Conservation (phyloP, 2,113 vertebrate genomes). For the Indri indri region DNA sequence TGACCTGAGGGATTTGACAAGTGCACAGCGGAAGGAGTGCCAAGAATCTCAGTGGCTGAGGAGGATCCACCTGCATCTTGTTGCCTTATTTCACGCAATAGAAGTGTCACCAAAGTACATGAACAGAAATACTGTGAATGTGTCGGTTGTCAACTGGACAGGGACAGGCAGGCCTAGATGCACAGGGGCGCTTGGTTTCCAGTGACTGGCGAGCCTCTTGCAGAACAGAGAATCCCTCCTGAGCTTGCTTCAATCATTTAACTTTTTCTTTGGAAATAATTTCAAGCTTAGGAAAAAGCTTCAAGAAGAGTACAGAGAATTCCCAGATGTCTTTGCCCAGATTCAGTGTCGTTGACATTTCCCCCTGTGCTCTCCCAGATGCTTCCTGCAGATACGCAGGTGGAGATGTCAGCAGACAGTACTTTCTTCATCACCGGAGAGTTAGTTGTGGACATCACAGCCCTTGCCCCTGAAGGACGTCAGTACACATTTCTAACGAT, state of each 20-base stretch:
- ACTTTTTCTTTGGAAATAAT: neutral
- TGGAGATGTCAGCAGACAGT: neutral
- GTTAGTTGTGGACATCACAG: neutral
- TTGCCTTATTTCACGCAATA: neutral
- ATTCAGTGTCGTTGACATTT: neutral
- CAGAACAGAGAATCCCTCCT: neutral
- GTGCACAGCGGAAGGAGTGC: neutral
- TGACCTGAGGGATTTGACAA: neutral
- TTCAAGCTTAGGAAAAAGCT: neutral
- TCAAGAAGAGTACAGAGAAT: neutral
- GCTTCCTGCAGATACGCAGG: neutral
- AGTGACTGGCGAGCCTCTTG: neutral
- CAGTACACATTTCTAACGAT: neutral
- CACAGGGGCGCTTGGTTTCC: neutral
- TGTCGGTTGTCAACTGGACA: neutral
- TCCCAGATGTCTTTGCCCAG: neutral
- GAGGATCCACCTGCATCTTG: neutral
- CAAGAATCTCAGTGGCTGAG: no score
- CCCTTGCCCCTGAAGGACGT: neutral
- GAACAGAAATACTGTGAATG: neutral
- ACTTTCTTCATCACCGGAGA: neutral
- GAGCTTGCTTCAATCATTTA: neutral
- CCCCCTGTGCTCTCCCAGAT: neutral
- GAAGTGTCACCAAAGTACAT: neutral
- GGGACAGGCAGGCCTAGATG: neutral